phyloP scores from a whole-genome alignment of 2,888 invertebrate species.

The Chouioia cunea region DNA sequence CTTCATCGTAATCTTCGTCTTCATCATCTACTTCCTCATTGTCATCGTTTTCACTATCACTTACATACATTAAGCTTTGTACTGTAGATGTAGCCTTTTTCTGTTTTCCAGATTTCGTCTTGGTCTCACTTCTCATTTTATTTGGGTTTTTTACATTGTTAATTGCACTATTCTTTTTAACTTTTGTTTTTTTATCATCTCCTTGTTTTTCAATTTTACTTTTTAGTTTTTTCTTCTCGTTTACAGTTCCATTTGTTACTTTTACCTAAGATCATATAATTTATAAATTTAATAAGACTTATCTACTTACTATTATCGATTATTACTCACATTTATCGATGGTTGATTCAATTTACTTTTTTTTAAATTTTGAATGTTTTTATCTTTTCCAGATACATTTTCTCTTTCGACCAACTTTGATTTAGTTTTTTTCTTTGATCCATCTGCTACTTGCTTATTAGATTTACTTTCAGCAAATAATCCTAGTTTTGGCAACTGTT shows the following conservation, averaged over 20 bases:
- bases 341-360: neutral
- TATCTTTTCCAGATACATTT: constrained; percentile 23
- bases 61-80: constrained; percentile 1
- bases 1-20: constrained; percentile 40
- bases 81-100: constrained; percentile 38
- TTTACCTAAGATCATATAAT: too few relatives aligned
- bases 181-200: constrained; percentile 25
- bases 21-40: constrained; percentile 21
- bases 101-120: constrained; percentile 32
- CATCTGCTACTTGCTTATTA: constrained; percentile 3
- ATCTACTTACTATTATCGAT: too few relatives aligned
- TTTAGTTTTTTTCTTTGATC: constrained; percentile 28
- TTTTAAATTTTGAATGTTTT: neutral
- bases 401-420: constrained; percentile 23
- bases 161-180: constrained; percentile 23
- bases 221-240: constrained; percentile 32
- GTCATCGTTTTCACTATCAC: constrained; percentile 18
- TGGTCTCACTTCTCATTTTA: neutral
- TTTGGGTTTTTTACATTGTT: neutral
- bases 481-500: constrained; percentile 32
- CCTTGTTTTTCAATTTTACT: constrained; percentile 28
- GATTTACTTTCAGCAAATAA: constrained; percentile 31
- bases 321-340: too few relatives aligned
- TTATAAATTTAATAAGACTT: too few relatives aligned
- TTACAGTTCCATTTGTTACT: too few relatives aligned